Base-by-base conservation (phyloP, 1,140 invertebrate genomes). In the Zeugodacus cucurbitae region DNA sequence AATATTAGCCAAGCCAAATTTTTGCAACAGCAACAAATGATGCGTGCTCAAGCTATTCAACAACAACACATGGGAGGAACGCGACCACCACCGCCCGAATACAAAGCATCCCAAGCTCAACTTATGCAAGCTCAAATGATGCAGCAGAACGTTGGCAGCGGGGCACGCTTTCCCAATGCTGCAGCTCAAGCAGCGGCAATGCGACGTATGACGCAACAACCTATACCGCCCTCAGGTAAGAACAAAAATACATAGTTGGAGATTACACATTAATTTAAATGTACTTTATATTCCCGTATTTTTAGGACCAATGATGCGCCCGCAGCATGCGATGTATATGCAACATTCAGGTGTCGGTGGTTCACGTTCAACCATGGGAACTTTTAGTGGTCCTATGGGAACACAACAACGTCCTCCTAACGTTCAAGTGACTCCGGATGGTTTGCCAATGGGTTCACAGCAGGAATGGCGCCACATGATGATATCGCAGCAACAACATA, bases 41-140 rank as follows among this genome's bases (percentile, higher is more conserved):
- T 92, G 91, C 91, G 91, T 20, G 82, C 78, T 29, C 95, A 95
- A 90, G 89, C 91, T 89, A 91, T 92, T 41, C 90, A 91, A 85
- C 93, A 94, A 78, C 94, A 95, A 89, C 94, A 94, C 88, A 94
- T 95, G 93, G 91, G 93, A 37, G 92, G 93, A 1, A 90, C 91
- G 6, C 94, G 96, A 74, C 96, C 96, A 22, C 96, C 96, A 32
- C 96, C 96, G 41, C 96, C 96, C 2, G 96, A 97, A 91, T 97
- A 97, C 93, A 97, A 96, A 94, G 95, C 96, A 4, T 94, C 94
- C 89, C 95, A 94, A 92, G 89, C 94, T 90, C 95, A 94, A 93
- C 95, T 96, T 94, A 95, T 95, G 94, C 95, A 95, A 90, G 92
- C 89, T 32, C 92, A 89, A 89, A 92, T 90, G 91, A 91, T 90